These are phyloP conservation scores for Pollenia amentaria DNA, from an alignment of 2,888 invertebrate species.

Conservation along the genomic window DNA sequence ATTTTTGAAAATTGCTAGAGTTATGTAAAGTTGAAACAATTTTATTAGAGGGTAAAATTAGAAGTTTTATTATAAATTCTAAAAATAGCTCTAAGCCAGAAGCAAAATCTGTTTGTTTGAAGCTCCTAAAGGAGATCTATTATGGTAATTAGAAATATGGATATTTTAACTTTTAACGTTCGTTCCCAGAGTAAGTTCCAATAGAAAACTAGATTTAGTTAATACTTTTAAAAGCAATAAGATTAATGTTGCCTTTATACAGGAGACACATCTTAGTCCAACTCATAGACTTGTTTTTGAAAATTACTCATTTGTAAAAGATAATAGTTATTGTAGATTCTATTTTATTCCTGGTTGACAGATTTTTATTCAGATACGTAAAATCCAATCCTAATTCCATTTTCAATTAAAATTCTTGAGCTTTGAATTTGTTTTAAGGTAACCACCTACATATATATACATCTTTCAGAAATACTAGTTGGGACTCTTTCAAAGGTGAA, in stretches of 20 bases:
- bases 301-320: background rate
- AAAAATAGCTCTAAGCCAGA: conserved; percentile 12
- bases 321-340: too few species aligned
- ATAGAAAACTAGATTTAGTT: conserved; percentile 13
- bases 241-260: conserved; percentile 3
- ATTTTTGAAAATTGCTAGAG: conserved; percentile 7
- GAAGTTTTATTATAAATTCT: conserved; percentile 14
- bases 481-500: too few species aligned
- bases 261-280: too few species aligned
- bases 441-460: too few species aligned
- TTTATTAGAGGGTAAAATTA: conserved; percentile 27
- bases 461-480: too few species aligned
- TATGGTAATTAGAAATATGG: conserved; percentile 15
- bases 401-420: too few species aligned
- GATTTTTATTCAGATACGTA: too few species aligned
- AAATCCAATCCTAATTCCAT: too few species aligned
- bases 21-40: conserved; percentile 4
- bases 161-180: conserved; percentile 33
- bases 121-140: conserved; percentile 13
- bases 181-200: background rate
- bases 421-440: too few species aligned
- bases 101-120: conserved; percentile 21
- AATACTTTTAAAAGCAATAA: conserved; percentile 1
- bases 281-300: too few species aligned
- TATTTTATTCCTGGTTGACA: too few species aligned